Evolutionary conservation across 2,888 invertebrate species (phyloP), one percentile per base, ranked within the genome.

Genomic region (Harpalus rufipes): DNA sequence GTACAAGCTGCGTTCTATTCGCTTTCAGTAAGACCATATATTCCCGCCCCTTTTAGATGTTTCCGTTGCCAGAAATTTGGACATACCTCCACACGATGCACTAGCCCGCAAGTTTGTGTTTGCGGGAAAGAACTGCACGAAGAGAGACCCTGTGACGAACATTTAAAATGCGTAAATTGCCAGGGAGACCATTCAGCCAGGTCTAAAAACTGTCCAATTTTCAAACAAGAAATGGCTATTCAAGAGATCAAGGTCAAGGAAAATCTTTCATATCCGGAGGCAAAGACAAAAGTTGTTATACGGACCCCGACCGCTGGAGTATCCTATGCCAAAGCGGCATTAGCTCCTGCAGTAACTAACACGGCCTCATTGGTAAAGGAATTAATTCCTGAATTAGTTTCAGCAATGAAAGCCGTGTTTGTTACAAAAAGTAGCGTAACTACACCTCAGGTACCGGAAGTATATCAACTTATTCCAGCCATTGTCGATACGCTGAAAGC

Each of bases 101-200:
- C 1, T 3, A 44, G 44, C 44, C 10, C 44, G 10, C 44, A 44
- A 10, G 80, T 41, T n/a, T 86, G 86, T 80, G 25, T 84, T 10
- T 85, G 86, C 39, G 85, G 86, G 39, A 32, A 44, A n/a, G 86
- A 7, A 10, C 10, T 44, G 44, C 44, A 44, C 44, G 44, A 44
- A 10, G 44, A n/a, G 44, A 7, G 10, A 44, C 4, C 7, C 44
- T 44, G 44, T 10, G 44, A 44, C 5, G 44, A 16, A 39, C 21
- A 1, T 21, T 1, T 21, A 21, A 21, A 21, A 21, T 21, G 21
- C 21, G 21, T 21, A 21, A 21, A 21, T 21, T 21, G 21, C 21
- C 21, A 21, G 21, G 21, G 21, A 21, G 21, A 21, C 7, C 84
- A 86, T 44, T 16, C 18, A 1, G 65, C 84, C 0, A 65, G 39